Evolutionary conservation across 1,140 invertebrate species (phyloP).

Genomic region (Panagrolaimus sp.): DNA sequence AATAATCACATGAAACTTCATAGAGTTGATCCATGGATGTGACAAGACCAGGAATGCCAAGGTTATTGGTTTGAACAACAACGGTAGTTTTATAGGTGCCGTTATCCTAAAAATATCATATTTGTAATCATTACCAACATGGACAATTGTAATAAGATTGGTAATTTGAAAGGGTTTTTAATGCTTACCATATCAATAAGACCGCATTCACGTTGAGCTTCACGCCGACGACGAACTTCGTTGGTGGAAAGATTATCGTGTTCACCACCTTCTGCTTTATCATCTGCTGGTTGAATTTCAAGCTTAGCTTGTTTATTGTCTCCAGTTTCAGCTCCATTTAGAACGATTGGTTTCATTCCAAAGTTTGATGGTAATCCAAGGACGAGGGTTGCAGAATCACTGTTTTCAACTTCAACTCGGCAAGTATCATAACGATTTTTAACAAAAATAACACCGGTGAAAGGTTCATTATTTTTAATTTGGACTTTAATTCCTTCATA

Average conservation of each 20-base stretch:
- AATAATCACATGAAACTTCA: slow-evolving; percentile 53
- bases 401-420: slow-evolving; percentile 52
- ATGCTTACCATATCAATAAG: slow-evolving; percentile 44
- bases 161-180: not conserved
- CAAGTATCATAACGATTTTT: slow-evolving; percentile 60
- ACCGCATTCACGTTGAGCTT: slow-evolving; percentile 49
- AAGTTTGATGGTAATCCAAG: slow-evolving; percentile 56
- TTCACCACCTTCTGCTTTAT: slow-evolving; percentile 19
- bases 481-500: slow-evolving; percentile 59
- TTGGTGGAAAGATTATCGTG: slow-evolving; percentile 27
- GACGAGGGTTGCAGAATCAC: slow-evolving; percentile 48
- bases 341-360: slow-evolving; percentile 58
- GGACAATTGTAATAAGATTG: slow-evolving; percentile 12
- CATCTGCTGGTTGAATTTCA: slow-evolving; percentile 11
- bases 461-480: slow-evolving; percentile 53
- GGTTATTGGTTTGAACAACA: slow-evolving; percentile 58
- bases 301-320: slow-evolving; percentile 11
- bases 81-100: slow-evolving; percentile 59
- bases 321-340: slow-evolving; percentile 38
- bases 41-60: slow-evolving; percentile 58
- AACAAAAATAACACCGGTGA: slow-evolving; percentile 58
- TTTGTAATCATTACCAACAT: no score
- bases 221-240: slow-evolving; percentile 50
- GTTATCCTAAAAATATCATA: slow-evolving; percentile 42
- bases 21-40: slow-evolving; percentile 60